Base-by-base conservation (phyloP, 2,113 vertebrate species). In the chimpanzee (Pan troglodytes) region DNA sequence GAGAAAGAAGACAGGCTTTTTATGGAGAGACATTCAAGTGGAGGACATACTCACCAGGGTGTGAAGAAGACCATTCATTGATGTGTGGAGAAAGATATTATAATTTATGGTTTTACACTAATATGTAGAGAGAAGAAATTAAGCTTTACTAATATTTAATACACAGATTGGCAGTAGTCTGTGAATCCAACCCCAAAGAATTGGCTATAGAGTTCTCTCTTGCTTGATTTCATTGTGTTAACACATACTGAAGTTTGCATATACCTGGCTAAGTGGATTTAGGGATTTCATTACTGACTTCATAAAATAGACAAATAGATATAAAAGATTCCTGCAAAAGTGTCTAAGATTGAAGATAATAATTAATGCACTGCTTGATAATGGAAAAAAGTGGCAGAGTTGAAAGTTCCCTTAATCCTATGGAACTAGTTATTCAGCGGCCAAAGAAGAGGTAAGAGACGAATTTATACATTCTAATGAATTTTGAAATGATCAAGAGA, bases 301-400 rank as follows among this genome's bases (percentile, higher is more conserved):
- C 23, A 88, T 8, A 80, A 25, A 89, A 83, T 61, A 17, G 67
- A 64, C 23, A 78, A 79, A 68, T 59, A 22, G 32, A 90, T 70
- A 57, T 52, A 61, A 96, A 93, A 87, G 7, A 88, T 68, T 90
- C 40, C 27, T 81, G 10, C 3, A 93, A 93, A 97, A 95, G 35
- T 86, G 72, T 82, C 14, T 95, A 55, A 79, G 12, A 59, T 61
- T 82, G 40, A 59, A 85, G 79, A 89, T 73, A 93, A 95, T 90
- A 57, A 90, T 86, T 75, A 3, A 75, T 55, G 8, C 2, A 59
- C 23, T 84, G 18, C 13, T 90, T 83, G 72, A 88, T 52, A 85
- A 79, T 76, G 52, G 82, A 38, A 38, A 45, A 94, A 80, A 64
- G 64, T 68, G 75, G 27, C 20, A 90, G 32, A 88, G 6, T 16